A percentile compares a stretch with the other conserved stretches of the same genome.
These are phyloP conservation scores for Aselliscus stoliczkanus DNA, from an alignment of 2,797 vertebrate species.

Conservation along the genomic window DNA sequence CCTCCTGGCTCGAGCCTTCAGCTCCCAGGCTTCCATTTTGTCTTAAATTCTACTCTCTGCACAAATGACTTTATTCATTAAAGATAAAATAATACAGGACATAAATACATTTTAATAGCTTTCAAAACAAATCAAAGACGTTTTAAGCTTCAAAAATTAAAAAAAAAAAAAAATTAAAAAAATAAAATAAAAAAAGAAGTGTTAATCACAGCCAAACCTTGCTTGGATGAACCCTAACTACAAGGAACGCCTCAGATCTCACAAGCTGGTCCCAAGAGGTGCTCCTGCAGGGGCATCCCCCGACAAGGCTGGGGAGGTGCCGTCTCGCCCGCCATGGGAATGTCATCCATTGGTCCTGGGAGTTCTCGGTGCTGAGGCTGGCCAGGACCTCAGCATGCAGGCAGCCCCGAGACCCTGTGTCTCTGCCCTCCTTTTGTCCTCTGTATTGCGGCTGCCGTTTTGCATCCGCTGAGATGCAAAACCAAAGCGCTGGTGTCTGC, in stretches of 20 bases:
- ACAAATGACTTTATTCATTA: conserved; percentile 83
- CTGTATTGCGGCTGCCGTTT: background rate
- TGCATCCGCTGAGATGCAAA: conserved; percentile 42
- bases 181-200: conserved; percentile 57
- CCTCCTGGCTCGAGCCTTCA: conserved; percentile 65
- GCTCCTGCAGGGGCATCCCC: background rate
- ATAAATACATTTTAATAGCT: conserved; percentile 86
- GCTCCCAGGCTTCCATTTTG: conserved; percentile 60
- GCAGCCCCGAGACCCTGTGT: conserved; percentile 49
- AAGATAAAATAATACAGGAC: conserved; percentile 84
- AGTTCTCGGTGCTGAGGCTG: conserved; percentile 72
- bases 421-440: conserved; percentile 1
- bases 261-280: conserved; percentile 68
- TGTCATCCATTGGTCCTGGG: conserved; percentile 78
- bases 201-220: conserved; percentile 82
- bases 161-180: conserved; percentile 46
- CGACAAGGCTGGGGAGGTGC: background rate
- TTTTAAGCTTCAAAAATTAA: conserved; percentile 78
- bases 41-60: conserved; percentile 78
- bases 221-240: conserved; percentile 75
- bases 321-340: background rate
- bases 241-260: conserved; percentile 66
- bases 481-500: background rate
- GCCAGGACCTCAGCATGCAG: conserved; percentile 62
- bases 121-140: conserved; percentile 72